Evolutionary conservation across 1,140 invertebrate genomes (phyloP).

Genomic region (Heliconius hermathena): DNA sequence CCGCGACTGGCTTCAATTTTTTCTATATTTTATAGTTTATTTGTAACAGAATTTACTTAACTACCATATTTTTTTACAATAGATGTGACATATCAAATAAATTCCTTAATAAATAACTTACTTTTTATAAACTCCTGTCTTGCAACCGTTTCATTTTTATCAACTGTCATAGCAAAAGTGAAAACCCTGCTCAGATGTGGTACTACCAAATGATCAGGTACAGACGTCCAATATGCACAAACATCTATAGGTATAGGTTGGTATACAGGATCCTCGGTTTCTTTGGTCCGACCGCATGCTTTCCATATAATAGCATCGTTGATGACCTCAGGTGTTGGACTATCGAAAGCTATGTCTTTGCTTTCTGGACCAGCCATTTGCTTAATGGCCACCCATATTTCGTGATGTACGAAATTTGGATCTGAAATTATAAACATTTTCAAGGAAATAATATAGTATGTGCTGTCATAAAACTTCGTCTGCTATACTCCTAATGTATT

Average conservation of each 20-base stretch:
- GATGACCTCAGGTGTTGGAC: constrained; percentile 62
- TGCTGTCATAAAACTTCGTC: too few relatives aligned
- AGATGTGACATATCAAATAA: constrained; percentile 41
- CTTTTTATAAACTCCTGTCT: constrained; percentile 80
- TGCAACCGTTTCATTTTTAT: constrained; percentile 77
- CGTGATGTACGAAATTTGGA: constrained; percentile 67
- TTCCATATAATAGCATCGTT: constrained; percentile 65
- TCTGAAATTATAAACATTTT: constrained; percentile 51
- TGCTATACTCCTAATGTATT: neutral
- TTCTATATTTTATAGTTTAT: too few relatives aligned
- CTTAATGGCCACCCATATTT: constrained; percentile 75
- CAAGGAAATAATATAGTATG: neutral
- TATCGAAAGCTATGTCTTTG: constrained; percentile 67
- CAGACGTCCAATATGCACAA: constrained; percentile 77
- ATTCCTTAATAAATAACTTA: constrained; percentile 45
- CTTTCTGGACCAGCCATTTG: constrained; percentile 68
- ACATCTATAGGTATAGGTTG: constrained; percentile 71
- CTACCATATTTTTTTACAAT: too few relatives aligned
- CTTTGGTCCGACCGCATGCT: constrained; percentile 71
- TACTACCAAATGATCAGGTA: constrained; percentile 78
- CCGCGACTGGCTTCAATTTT: too few relatives aligned
- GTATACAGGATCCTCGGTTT: constrained; percentile 70
- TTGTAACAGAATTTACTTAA: too few relatives aligned
- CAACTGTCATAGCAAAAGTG: constrained; percentile 80
- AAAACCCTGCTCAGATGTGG: constrained; percentile 70